phyloP scores from a whole-genome alignment of 53 echinoderm and acorn worm species.

The Holothuria leucospilota region DNA sequence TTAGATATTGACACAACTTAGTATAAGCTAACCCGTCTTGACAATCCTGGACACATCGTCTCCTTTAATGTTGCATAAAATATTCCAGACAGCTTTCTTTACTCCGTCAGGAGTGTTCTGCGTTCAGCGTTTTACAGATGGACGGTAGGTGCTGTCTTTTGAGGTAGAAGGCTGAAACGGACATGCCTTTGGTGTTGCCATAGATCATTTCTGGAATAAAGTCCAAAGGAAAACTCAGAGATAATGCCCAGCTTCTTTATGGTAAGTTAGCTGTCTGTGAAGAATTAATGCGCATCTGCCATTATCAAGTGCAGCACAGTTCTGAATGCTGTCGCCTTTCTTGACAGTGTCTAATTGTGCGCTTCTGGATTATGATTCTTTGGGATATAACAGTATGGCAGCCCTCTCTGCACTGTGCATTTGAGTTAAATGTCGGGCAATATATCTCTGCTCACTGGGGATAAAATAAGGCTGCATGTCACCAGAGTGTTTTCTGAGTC shows the following conservation, averaged over 20 bases:
- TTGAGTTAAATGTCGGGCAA: too few species aligned
- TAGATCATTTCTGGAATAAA: background rate
- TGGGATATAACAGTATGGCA: background rate
- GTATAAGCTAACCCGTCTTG: background rate
- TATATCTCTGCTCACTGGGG: too few species aligned
- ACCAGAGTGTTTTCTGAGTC: too few species aligned
- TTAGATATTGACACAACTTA: background rate
- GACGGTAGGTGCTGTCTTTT: background rate
- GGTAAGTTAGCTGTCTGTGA: background rate
- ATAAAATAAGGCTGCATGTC: too few species aligned
- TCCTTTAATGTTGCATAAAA: background rate
- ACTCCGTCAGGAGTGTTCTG: background rate
- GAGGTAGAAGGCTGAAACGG: background rate
- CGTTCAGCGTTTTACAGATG: background rate
- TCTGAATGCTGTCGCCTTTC: slow-evolving; percentile 14
- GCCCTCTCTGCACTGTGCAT: background rate
- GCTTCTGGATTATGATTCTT: background rate
- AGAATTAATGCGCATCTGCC: slow-evolving; percentile 6
- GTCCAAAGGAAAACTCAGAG: slow-evolving; percentile 1
- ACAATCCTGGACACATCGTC: background rate
- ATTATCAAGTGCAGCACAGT: slow-evolving; percentile 9
- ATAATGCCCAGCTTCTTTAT: slow-evolving; percentile 9
- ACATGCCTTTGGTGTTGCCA: slow-evolving; percentile 11
- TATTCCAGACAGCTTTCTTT: background rate
- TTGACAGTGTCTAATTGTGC: background rate